A percentile compares a stretch with the other conserved stretches of the same genome.
Evolutionary conservation across 2,113 vertebrate genomes (phyloP).

Genomic region (Salvelinus sp.): DNA sequence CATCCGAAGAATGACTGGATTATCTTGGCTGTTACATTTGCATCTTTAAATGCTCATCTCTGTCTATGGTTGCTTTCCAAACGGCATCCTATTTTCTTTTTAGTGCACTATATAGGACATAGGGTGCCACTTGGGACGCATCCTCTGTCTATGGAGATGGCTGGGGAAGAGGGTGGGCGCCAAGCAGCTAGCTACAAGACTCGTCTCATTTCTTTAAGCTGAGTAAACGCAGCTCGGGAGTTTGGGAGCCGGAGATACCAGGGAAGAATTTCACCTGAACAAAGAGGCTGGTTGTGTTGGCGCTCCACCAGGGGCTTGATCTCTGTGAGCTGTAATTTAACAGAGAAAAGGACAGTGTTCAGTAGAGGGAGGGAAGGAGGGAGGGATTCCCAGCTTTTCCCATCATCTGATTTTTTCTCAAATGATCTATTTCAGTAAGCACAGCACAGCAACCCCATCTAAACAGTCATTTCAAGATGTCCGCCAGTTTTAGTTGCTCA

Average conservation of each 20-base stretch:
- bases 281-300: constrained; percentile 45
- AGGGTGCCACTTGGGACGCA: too few relatives aligned
- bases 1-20: too few relatives aligned
- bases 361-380: neutral
- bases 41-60: too few relatives aligned
- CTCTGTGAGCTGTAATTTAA: constrained; percentile 46
- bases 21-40: too few relatives aligned
- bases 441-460: neutral
- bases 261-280: constrained; percentile 51
- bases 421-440: neutral
- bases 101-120: too few relatives aligned
- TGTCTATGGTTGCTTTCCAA: too few relatives aligned
- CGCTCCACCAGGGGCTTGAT: constrained; percentile 19
- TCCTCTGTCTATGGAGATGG: too few relatives aligned
- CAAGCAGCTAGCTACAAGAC: too few relatives aligned
- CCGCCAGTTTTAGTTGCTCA: constrained; percentile 14
- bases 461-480: neutral
- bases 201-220: too few relatives aligned
- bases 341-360: constrained; percentile 32
- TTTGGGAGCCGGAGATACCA: constrained; percentile 13
- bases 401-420: neutral
- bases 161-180: too few relatives aligned
- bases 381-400: too few relatives aligned
- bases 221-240: neutral
- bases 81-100: too few relatives aligned